Percentiles rank a stretch among this genome's conserved stretches.
Conservation (phyloP, 2,113 vertebrate species). For the Catagonus wagneri region DNA sequence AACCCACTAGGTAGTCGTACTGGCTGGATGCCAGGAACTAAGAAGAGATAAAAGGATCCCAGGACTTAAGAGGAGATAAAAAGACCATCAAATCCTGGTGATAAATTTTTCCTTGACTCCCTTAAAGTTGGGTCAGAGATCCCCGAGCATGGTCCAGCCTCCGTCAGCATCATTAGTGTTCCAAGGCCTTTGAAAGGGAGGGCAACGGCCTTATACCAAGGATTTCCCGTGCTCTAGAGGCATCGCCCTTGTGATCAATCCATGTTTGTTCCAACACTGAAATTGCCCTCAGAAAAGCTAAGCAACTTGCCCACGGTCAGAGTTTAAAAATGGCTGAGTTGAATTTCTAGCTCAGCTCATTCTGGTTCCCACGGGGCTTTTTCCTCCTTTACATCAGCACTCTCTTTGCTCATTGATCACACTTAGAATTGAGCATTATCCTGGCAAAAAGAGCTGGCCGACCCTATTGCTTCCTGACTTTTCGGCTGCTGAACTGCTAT, state of each 20-base stretch:
- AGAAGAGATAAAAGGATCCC: neutral
- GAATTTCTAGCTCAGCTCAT: neutral
- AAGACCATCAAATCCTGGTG: neutral
- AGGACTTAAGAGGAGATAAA: neutral
- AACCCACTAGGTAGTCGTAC: neutral
- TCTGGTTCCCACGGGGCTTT: neutral
- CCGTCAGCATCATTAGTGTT: neutral
- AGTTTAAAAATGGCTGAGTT: neutral
- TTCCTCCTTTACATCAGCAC: neutral
- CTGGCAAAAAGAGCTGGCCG: too few relatives aligned
- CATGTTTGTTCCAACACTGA: fast-evolving
- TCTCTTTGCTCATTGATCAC: neutral
- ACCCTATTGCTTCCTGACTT: too few relatives aligned
- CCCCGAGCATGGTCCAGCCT: too few relatives aligned
- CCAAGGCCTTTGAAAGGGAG: neutral
- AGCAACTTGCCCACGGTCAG: neutral
- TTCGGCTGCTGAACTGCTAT: neutral
- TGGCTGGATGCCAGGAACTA: neutral
- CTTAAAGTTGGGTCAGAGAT: neutral
- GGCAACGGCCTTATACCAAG: neutral
- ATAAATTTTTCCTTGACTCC: neutral
- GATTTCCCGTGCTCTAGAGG: neutral
- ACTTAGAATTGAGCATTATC: neutral
- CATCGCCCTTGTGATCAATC: too few relatives aligned
- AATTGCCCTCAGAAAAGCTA: neutral